phyloP scores from a whole-genome alignment of 2,113 vertebrate genomes.

The Eonycteris spelaea region DNA sequence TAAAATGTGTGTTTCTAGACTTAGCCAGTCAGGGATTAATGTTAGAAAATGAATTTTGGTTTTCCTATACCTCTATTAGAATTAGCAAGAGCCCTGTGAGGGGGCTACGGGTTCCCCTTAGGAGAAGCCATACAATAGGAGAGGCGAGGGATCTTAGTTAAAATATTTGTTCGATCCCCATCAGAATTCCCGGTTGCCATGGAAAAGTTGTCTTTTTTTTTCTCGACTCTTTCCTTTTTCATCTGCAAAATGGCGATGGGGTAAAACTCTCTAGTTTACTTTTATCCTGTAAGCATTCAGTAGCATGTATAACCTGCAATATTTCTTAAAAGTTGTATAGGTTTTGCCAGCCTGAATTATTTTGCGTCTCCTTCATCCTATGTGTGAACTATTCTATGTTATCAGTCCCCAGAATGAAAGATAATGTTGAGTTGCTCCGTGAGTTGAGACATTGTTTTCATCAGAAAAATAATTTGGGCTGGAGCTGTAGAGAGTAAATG shows the following conservation, averaged over 20 bases:
- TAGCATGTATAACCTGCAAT: not conserved
- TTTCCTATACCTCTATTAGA: not conserved
- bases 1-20: not conserved
- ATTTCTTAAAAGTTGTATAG: constrained; percentile 5
- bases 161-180: not conserved
- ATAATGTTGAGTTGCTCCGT: constrained; percentile 65
- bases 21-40: not conserved
- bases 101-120: not conserved
- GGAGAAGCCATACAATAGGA: not conserved
- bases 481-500: constrained; percentile 74
- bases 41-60: constrained; percentile 8
- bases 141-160: not conserved
- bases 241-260: not conserved
- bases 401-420: constrained; percentile 46
- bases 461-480: constrained; percentile 75
- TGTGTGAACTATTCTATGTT: constrained; percentile 41
- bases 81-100: not conserved
- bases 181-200: not conserved
- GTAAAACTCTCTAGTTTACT: not conserved
- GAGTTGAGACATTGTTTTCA: constrained; percentile 70
- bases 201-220: not conserved
- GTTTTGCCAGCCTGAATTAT: constrained; percentile 6
- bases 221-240: not conserved
- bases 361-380: not conserved
- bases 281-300: not conserved